A percentile compares a stretch with the other conserved stretches of the same genome.
phyloP scores from a whole-genome alignment of 2,888 invertebrate genomes.

The Pyralis farinalis region DNA sequence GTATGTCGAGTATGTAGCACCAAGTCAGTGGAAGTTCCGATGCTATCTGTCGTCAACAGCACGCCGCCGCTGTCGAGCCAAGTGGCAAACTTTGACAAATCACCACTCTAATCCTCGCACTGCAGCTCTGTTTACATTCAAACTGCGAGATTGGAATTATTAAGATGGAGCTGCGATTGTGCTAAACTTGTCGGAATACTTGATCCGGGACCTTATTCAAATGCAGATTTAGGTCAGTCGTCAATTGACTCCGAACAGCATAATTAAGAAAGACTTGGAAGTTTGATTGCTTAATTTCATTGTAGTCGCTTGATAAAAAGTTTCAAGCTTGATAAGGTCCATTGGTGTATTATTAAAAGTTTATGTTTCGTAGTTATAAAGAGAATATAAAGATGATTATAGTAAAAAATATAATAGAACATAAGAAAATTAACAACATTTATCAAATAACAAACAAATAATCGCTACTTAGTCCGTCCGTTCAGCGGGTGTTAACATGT shows the following conservation, averaged over 20 bases:
- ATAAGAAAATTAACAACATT: no score
- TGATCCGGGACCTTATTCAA: constrained; percentile 58
- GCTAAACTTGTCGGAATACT: constrained; percentile 60
- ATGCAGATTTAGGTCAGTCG: constrained; percentile 73
- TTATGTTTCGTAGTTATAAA: no score
- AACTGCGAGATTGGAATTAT: constrained; percentile 67
- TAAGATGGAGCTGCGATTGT: constrained; percentile 70
- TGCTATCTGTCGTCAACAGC: constrained; percentile 30
- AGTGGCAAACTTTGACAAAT: constrained; percentile 63
- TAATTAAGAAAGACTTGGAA: constrained; percentile 58
- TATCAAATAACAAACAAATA: no score
- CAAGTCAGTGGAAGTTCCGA: constrained; percentile 15
- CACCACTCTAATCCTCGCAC: constrained; percentile 53
- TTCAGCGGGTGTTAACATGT: no score
- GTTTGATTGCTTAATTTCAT: constrained; percentile 50
- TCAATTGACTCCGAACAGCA: constrained; percentile 65
- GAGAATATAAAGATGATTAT: no score
- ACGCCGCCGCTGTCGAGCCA: constrained; percentile 22
- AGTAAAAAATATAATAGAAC: no score
- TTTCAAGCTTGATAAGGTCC: neutral
- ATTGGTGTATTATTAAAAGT: no score
- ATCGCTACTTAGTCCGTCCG: no score
- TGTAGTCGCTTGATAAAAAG: constrained; percentile 13
- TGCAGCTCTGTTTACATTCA: constrained; percentile 67
- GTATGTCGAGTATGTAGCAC: no score